Percentiles rank a stretch among this genome's conserved stretches.
Conservation (phyloP, 2,888 invertebrate species). For the Drosophila monieri region DNA sequence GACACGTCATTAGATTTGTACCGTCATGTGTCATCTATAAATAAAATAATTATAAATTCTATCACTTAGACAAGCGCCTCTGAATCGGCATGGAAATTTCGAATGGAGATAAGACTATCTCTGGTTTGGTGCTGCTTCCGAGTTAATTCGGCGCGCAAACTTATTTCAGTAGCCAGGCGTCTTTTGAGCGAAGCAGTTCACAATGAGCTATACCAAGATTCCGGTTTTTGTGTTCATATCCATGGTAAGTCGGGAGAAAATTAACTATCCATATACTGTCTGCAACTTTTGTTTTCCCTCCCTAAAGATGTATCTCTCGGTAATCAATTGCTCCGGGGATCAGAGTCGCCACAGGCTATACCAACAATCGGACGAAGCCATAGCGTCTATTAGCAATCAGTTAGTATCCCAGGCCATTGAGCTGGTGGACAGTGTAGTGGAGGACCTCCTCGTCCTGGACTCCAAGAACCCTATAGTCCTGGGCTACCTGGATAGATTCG, state of each 20-base stretch:
- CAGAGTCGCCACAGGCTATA: slow-evolving; percentile 46
- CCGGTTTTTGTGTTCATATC: slow-evolving; percentile 6
- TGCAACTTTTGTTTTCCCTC: not conserved
- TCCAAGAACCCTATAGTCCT: slow-evolving; percentile 52
- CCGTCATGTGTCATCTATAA: slow-evolving; percentile 41
- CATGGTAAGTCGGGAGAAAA: slow-evolving; percentile 38
- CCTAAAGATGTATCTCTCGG: not conserved
- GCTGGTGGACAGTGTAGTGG: slow-evolving; percentile 59
- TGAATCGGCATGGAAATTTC: slow-evolving; percentile 28
- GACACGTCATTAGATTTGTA: slow-evolving; percentile 25
- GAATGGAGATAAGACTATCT: slow-evolving; percentile 56
- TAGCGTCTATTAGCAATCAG: slow-evolving; percentile 48
- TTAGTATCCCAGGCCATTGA: slow-evolving; percentile 53
- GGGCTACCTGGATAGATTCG: slow-evolving; percentile 50
- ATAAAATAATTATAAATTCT: slow-evolving; percentile 10
- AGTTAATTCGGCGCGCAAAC: slow-evolving; percentile 8
- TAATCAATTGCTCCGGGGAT: slow-evolving; percentile 47
- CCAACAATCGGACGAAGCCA: slow-evolving; percentile 55
- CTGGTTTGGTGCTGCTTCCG: slow-evolving; percentile 11
- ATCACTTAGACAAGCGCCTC: slow-evolving; percentile 22
- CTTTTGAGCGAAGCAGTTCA: slow-evolving; percentile 45
- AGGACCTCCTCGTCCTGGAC: slow-evolving; percentile 60
- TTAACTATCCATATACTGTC: not conserved
- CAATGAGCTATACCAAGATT: slow-evolving; percentile 21
- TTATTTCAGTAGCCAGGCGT: slow-evolving; percentile 46